Evolutionary conservation across 2,888 invertebrate genomes (phyloP), one percentile per base, ranked within the genome.

Genomic region (Xanthorhoe spadicearia): DNA sequence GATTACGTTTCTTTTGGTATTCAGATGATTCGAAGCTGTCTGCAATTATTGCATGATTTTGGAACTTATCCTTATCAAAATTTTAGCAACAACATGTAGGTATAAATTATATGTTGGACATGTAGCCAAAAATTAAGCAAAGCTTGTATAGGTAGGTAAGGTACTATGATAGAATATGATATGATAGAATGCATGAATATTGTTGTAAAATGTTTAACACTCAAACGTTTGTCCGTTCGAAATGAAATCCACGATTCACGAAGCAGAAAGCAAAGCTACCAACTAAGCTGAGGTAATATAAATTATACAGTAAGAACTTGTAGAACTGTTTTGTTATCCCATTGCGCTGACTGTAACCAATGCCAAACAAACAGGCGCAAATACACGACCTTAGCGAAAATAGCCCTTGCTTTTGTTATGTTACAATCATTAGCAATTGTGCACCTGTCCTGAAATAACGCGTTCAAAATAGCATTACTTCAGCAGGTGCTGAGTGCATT

Each of bases 311-410:
- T 2, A 9, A 13, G 38, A 23, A 23, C 38, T 43, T 43, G 3
- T 43, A 1, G 5, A 43, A 43, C 13, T 43, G 38, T 43, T 43
- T 43, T 43, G 38, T 43, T 63, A 32, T 52, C 6, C 32, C 51
- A 49, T 53, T 60, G 55, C 43, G 51, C 13, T 50, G 46, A 18
- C 56, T n/a, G 49, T 55, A n/a, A 19, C 74, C 75, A 76, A 77
- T 77, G 73, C 70, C 74, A 77, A 35, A 46, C 65, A 69, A 75
- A 71, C 76, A 80, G 80, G 86, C 86, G 85, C 85, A 87, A 87
- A 87, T 81, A 81, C 78, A 72, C 81, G 83, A 80, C 87, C 89
- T 87, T 79, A 79, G 73, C 84, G 73, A 78, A 84, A 87, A 86
- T 85, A 85, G 78, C 62, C 73, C 70, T 63, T 58, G 75, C 82